Conservation (phyloP, 2,888 invertebrate species). For the Eupsilia transversa region DNA sequence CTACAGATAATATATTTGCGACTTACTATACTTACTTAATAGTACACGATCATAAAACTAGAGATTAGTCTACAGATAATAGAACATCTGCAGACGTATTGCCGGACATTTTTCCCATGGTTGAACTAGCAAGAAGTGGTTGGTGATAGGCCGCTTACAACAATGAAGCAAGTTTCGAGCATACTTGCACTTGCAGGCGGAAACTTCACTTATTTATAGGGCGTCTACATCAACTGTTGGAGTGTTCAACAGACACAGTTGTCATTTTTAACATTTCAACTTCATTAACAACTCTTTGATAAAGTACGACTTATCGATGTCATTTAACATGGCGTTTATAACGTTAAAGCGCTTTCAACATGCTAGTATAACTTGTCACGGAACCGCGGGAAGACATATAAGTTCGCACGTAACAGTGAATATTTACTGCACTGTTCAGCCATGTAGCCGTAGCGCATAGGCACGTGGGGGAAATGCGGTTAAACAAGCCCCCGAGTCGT, state of each 20-base stretch:
- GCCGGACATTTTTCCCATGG: not conserved
- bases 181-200: not conserved
- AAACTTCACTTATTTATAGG: not conserved
- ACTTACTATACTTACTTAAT: not conserved
- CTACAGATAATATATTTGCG: not conserved
- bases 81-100: not conserved
- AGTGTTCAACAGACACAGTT: not conserved
- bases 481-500: slow-evolving; percentile 12
- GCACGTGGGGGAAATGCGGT: not conserved
- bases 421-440: slow-evolving; percentile 8
- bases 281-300: not conserved
- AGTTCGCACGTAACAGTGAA: not conserved
- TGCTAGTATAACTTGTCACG: not conserved
- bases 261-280: not conserved
- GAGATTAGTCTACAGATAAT: not conserved
- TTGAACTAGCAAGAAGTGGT: not conserved
- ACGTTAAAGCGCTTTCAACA: slow-evolving; percentile 12
- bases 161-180: not conserved
- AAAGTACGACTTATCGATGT: not conserved
- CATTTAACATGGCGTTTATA: not conserved
- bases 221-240: not conserved
- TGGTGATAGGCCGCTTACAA: slow-evolving; percentile 4
- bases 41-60: not conserved
- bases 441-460: not conserved
- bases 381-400: not conserved